Base-by-base conservation (phyloP, 1,140 invertebrate species). In the Aphelenchoides fujianensis region DNA sequence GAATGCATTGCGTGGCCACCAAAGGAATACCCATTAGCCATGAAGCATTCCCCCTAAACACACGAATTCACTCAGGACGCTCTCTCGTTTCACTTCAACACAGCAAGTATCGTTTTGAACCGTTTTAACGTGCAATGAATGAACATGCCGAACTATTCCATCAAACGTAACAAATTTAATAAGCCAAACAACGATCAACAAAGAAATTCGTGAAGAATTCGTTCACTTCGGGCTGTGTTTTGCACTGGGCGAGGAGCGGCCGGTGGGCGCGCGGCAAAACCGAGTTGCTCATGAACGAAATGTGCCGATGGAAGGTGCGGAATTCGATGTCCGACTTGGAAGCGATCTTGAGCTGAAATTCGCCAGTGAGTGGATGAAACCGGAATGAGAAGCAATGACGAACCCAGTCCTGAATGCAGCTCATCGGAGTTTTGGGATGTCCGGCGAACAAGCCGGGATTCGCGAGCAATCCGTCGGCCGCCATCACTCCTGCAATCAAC, bases 401-500 rank as follows among this genome's bases (percentile, higher is more conserved):
- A 59, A 97, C 86, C 94, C 94, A 97, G 55, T 92, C 88, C 86
- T 91, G 89, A 5, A 97, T 84, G 86, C 93, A 95, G 55, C 87
- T 85, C 1, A 89, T 52, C 0, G 93, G 90, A 12, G 93, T 95
- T 31, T 82, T 81, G 19, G 82, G 73, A 77, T 85, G 85, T 27
- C 91, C 91, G 68, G 89, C 88, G 86, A 92, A 98, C 69, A 98
- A 84, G 1, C 91, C 90, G 52, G 95, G 95, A 87, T 98, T 98
- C 35, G 90, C 89, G 37, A 98, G 87, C 12, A 98, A 86, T 2
- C 92, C 93, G 83, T 91, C 89, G 0, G 94, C 95, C 72, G 89
- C 89, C 95, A 98, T 98, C 0, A 91, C 88, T 77, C 90, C 90
- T 90, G 75, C 32, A 86, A n/a, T n/a, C n/a, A n/a, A n/a, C n/a